phyloP scores from a whole-genome alignment of 2,888 invertebrate genomes.

The Aproaerema taeniolella region DNA sequence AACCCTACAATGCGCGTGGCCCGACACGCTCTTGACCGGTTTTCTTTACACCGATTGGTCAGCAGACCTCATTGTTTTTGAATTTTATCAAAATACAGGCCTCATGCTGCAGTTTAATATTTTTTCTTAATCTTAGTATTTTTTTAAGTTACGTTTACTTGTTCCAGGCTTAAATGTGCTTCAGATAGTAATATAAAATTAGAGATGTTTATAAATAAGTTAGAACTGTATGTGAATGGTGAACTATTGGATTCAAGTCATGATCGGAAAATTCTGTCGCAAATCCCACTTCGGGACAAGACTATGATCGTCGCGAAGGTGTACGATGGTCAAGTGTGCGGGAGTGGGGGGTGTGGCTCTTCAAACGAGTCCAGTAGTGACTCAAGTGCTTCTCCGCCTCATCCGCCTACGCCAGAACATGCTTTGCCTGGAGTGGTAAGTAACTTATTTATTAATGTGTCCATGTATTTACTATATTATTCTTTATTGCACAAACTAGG shows the following conservation, averaged over 20 bases:
- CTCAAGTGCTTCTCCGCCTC: conserved; percentile 95
- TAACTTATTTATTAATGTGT: conserved; percentile 20
- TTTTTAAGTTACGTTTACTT: conserved; percentile 18
- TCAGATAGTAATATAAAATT: conserved; percentile 85
- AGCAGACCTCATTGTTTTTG: no score
- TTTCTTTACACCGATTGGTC: no score
- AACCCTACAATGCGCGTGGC: no score
- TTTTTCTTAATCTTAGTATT: no score
- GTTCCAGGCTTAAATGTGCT: conserved; percentile 63
- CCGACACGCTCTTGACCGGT: no score
- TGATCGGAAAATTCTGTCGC: conserved; percentile 91
- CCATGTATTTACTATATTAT: conserved; percentile 1
- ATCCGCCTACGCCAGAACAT: conserved; percentile 92
- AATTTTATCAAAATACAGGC: no score
- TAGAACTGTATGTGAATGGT: conserved; percentile 93
- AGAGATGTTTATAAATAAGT: conserved; percentile 93
- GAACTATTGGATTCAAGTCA: conserved; percentile 92
- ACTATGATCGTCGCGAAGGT: conserved; percentile 81
- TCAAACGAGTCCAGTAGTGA: conserved; percentile 93
- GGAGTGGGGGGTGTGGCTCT: conserved; percentile 68
- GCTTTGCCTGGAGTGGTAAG: conserved; percentile 93
- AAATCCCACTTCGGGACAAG: conserved; percentile 92
- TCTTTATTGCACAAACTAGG: no score
- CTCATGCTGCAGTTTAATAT: no score
- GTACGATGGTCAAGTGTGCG: conserved; percentile 67